Conservation (phyloP, 1,140 invertebrate species). For the Bombus fervidus region DNA sequence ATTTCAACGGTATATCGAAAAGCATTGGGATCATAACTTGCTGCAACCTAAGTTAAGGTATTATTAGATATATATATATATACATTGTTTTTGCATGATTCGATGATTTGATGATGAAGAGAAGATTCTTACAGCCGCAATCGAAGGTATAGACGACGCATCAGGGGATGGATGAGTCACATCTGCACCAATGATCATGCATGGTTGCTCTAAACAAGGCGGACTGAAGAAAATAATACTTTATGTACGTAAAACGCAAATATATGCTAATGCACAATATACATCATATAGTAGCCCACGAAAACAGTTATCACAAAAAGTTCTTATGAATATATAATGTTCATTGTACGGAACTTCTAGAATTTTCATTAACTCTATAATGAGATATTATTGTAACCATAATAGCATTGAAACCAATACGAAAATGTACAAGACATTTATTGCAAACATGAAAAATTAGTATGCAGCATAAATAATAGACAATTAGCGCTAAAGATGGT, state of each 20-base stretch:
- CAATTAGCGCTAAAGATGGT: too few relatives aligned
- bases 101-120: neutral
- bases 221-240: constrained; percentile 57
- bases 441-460: too few relatives aligned
- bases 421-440: too few relatives aligned
- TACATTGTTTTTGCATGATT: neutral
- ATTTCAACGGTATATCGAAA: constrained; percentile 88
- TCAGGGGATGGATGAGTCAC: constrained; percentile 93
- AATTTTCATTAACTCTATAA: too few relatives aligned
- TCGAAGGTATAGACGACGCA: constrained; percentile 87
- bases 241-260: neutral
- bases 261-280: too few relatives aligned
- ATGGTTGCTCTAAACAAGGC: constrained; percentile 75
- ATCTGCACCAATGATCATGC: constrained; percentile 93
- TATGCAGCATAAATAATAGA: too few relatives aligned
- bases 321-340: too few relatives aligned
- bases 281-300: too few relatives aligned
- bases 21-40: constrained; percentile 85
- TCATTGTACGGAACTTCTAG: too few relatives aligned
- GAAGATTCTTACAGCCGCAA: constrained; percentile 87
- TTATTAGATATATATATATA: neutral
- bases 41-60: constrained; percentile 83
- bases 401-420: too few relatives aligned
- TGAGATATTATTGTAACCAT: too few relatives aligned
- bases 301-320: too few relatives aligned